Evolutionary conservation across 2,797 vertebrate genomes (phyloP).

Genomic region (Cheirogaleus major): DNA sequence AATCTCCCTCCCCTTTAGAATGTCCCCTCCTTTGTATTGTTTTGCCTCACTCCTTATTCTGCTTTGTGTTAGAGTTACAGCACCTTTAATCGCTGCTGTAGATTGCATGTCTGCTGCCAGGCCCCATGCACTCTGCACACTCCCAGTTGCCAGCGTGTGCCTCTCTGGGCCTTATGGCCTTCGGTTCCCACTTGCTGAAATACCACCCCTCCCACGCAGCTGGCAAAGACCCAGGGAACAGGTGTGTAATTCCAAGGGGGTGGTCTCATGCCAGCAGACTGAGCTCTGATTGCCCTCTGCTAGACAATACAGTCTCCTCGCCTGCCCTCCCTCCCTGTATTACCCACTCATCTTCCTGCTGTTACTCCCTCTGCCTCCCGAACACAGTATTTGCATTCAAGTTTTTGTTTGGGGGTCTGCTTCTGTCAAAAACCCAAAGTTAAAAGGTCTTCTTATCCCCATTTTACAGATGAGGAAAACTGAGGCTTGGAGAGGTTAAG

Average conservation of each 20-base stretch:
- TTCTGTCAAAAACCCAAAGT: neutral
- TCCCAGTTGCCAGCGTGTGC: neutral
- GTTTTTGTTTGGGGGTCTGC: neutral
- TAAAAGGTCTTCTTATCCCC: neutral
- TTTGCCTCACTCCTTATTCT: neutral
- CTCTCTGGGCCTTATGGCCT: neutral
- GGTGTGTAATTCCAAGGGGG: rapidly evolving
- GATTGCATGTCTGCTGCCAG: neutral
- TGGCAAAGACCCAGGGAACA: neutral
- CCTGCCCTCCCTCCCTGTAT: neutral
- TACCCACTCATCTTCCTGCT: neutral
- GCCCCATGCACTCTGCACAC: neutral
- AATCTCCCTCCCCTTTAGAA: no score
- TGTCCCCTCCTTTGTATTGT: neutral
- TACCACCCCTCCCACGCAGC: neutral
- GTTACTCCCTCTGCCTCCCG: neutral
- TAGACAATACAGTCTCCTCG: neutral
- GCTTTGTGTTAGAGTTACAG: neutral
- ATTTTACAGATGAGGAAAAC: neutral
- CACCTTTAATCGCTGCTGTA: neutral
- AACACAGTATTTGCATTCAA: neutral
- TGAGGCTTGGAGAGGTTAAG: neutral
- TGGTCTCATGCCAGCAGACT: neutral
- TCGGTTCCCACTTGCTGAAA: neutral
- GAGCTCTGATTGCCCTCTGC: neutral